Evolutionary conservation across 1,140 invertebrate species (phyloP).

Genomic region (Eriosoma lanigerum): DNA sequence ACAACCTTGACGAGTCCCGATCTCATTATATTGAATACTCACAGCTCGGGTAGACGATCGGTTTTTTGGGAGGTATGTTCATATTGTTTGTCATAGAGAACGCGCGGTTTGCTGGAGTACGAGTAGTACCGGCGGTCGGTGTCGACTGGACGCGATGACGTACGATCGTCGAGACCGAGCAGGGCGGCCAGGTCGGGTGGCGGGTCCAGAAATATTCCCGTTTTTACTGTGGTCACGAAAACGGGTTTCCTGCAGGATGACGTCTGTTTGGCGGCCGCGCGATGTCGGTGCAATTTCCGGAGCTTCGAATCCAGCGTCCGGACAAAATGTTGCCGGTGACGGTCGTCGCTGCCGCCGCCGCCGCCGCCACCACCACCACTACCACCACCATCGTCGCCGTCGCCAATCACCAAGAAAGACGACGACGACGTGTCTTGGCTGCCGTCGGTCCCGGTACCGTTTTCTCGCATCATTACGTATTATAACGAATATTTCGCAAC

Average conservation of each 20-base stretch:
- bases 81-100: constrained; percentile 57
- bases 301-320: constrained; percentile 68
- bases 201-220: constrained; percentile 74
- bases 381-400: constrained; percentile 52
- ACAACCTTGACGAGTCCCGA: too few species aligned
- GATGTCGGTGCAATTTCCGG: constrained; percentile 63
- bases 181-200: constrained; percentile 70
- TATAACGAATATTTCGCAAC: too few species aligned
- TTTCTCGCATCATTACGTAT: not conserved
- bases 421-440: constrained; percentile 9
- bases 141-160: constrained; percentile 55
- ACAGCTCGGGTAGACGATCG: not conserved
- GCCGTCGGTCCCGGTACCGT: not conserved
- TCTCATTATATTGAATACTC: not conserved
- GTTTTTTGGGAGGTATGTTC: not conserved
- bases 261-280: not conserved
- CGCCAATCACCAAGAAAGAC: constrained; percentile 49
- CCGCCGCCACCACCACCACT: constrained; percentile 54
- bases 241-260: constrained; percentile 53
- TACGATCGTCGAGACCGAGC: constrained; percentile 61
- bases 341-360: constrained; percentile 56
- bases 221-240: constrained; percentile 77
- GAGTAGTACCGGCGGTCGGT: constrained; percentile 63
- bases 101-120: constrained; percentile 64
- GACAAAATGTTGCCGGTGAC: constrained; percentile 62